A percentile compares a stretch with the other conserved stretches of the same genome.
These are phyloP conservation scores for Campodea augens DNA, from an alignment of 1,140 invertebrate species.

Conservation along the genomic window DNA sequence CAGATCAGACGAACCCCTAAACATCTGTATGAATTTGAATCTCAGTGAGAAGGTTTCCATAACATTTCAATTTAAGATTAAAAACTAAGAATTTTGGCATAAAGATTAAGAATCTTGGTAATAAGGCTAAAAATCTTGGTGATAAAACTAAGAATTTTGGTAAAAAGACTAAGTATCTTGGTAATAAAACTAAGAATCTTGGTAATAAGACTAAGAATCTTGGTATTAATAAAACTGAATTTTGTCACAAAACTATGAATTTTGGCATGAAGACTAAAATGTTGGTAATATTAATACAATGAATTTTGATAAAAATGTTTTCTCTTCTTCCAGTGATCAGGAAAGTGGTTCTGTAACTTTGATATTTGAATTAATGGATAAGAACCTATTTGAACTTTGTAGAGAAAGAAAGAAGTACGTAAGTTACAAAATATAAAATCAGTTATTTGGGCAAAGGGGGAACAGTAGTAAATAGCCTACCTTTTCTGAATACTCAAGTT, in stretches of 20 bases:
- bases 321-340: slow-evolving; percentile 29
- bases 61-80: too few species aligned
- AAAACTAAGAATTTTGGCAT: too few species aligned
- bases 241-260: not conserved
- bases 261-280: not conserved
- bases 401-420: slow-evolving; percentile 26
- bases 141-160: too few species aligned
- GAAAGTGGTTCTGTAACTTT: slow-evolving; percentile 32
- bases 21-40: too few species aligned
- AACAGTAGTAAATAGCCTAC: slow-evolving; percentile 15
- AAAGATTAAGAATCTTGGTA: too few species aligned
- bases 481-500: slow-evolving; percentile 10
- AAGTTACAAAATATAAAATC: not conserved
- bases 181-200: too few species aligned
- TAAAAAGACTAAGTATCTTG: too few species aligned
- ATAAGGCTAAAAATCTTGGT: too few species aligned
- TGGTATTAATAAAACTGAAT: not conserved
- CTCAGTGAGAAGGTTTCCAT: too few species aligned
- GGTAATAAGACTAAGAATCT: too few species aligned
- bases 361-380: slow-evolving; percentile 46
- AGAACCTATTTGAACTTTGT: slow-evolving; percentile 45
- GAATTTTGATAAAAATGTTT: slow-evolving; percentile 10
- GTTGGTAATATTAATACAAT: slow-evolving; percentile 10
- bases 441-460: too few species aligned
- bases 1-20: too few species aligned